Percentiles rank a stretch among this genome's conserved stretches.
These are phyloP conservation scores for Tolmerus cingulatus DNA, from an alignment of 2,888 invertebrate species.

Conservation along the genomic window DNA sequence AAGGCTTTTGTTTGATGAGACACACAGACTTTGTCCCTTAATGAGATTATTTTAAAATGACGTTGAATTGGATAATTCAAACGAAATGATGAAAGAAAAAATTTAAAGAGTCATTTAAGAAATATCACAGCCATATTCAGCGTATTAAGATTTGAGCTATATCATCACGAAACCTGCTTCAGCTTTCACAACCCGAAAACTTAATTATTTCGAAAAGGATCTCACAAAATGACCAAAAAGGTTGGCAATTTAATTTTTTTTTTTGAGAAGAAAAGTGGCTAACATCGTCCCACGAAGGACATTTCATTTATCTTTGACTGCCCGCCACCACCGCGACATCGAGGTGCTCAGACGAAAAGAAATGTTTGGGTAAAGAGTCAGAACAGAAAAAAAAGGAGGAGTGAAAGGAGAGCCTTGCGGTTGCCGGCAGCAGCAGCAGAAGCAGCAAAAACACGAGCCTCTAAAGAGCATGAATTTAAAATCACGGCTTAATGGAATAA, in stretches of 20 bases:
- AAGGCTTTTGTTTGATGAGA: no score
- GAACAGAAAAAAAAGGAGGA: background rate
- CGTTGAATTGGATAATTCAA: no score
- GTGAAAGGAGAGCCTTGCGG: background rate
- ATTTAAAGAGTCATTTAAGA: background rate
- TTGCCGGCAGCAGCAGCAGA: background rate
- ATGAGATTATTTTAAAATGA: no score
- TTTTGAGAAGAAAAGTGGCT: background rate
- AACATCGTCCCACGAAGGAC: background rate
- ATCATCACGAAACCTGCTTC: background rate
- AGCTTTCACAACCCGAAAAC: background rate
- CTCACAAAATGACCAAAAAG: background rate
- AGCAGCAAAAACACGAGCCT: background rate
- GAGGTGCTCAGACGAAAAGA: background rate
- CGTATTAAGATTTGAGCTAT: background rate
- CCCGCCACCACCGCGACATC: background rate
- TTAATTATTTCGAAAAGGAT: background rate
- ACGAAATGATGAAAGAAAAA: background rate
- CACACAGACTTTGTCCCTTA: no score
- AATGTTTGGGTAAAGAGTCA: background rate
- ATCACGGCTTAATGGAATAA: background rate
- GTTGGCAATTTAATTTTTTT: background rate
- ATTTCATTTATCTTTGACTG: background rate
- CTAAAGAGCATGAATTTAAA: background rate
- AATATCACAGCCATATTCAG: background rate